phyloP scores from a whole-genome alignment of 2,888 invertebrate genomes.

The Plebejus anna region DNA sequence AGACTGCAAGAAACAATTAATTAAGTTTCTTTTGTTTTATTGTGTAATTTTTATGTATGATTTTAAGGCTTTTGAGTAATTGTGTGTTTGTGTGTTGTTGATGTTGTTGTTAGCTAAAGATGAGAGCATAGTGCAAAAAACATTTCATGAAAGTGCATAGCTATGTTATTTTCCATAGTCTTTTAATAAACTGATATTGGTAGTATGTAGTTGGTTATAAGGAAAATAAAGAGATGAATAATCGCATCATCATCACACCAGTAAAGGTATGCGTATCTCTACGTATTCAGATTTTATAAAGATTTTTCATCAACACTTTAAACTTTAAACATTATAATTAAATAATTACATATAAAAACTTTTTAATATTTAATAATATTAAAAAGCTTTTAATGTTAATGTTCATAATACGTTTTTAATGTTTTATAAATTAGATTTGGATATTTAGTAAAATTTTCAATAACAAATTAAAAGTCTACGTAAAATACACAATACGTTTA shows the following conservation, averaged over 20 bases:
- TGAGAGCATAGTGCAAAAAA: neutral
- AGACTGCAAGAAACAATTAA: slow-evolving; percentile 36
- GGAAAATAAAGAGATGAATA: too few relatives aligned
- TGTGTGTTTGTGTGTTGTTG: neutral
- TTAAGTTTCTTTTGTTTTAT: slow-evolving; percentile 30
- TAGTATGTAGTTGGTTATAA: too few relatives aligned
- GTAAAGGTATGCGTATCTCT: too few relatives aligned
- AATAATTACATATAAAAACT: too few relatives aligned
- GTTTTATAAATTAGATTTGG: neutral
- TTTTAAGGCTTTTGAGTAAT: neutral
- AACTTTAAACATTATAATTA: neutral
- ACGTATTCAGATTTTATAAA: neutral
- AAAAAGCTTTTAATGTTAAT: neutral
- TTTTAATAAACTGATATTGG: neutral
- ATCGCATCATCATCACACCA: too few relatives aligned
- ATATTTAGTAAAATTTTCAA: neutral
- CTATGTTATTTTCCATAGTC: neutral
- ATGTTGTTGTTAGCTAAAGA: neutral
- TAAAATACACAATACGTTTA: neutral
- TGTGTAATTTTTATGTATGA: slow-evolving; percentile 6
- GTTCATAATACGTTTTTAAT: neutral
- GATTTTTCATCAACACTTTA: neutral
- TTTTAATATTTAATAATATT: neutral
- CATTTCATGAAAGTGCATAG: neutral
- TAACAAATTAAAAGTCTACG: neutral